A percentile compares a stretch with the other conserved stretches of the same genome.
These are phyloP conservation scores for Astropecten irregularis DNA, from an alignment of 53 echinoderm and acorn worm species.

Conservation along the genomic window DNA sequence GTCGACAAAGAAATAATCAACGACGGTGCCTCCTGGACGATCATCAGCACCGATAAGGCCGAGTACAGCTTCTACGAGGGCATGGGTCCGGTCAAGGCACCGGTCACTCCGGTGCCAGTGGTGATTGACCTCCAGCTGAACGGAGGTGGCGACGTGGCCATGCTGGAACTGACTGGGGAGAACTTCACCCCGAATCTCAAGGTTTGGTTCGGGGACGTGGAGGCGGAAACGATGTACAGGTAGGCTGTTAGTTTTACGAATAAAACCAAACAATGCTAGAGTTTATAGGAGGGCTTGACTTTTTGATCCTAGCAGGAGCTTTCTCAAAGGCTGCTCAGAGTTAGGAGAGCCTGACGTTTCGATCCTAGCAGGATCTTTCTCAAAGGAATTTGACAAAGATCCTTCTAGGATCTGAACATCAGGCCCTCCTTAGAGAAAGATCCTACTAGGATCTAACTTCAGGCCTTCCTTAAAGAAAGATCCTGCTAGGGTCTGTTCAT, in stretches of 20 bases:
- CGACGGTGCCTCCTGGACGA: constrained; percentile 97
- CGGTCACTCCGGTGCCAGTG: constrained; percentile 92
- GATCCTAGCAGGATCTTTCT: too few species aligned
- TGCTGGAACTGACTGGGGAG: constrained; percentile 94
- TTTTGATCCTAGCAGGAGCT: too few species aligned
- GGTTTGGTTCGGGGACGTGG: constrained; percentile 99
- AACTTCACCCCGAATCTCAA: constrained; percentile 91
- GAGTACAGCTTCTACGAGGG: constrained; percentile 99
- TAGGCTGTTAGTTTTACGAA: constrained; percentile 23
- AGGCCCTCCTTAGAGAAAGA: too few species aligned
- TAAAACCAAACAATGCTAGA: too few species aligned
- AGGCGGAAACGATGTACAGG: constrained; percentile 99
- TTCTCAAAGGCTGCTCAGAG: too few species aligned
- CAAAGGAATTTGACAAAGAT: too few species aligned
- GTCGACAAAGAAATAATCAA: constrained; percentile 92
- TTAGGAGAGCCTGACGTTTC: too few species aligned
- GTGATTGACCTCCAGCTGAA: constrained; percentile 92
- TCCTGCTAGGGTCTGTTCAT: too few species aligned
- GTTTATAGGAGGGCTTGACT: too few species aligned
- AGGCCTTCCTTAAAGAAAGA: too few species aligned
- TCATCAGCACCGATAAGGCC: constrained; percentile 96
- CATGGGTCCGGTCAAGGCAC: constrained; percentile 94
- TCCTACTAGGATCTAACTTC: too few species aligned
- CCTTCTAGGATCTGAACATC: too few species aligned
- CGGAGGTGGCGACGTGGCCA: constrained; percentile 99